Conservation (phyloP, 1,140 invertebrate species). For the Ceratosolen solmsi region DNA sequence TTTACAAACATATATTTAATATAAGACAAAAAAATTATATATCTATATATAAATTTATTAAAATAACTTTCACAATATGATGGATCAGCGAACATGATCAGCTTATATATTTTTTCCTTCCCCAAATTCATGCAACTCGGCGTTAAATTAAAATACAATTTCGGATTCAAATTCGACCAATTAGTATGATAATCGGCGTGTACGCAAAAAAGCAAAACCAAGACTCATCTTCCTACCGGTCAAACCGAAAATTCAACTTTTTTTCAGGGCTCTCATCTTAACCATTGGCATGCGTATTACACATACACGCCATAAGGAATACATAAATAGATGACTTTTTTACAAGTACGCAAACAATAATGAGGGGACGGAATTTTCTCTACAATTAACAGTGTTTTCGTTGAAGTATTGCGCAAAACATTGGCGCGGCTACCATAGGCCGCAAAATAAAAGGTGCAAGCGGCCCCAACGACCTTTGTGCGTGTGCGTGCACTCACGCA, state of each 20-base stretch:
- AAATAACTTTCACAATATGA: background rate
- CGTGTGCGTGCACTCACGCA: background rate
- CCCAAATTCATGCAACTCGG: slow-evolving; percentile 24
- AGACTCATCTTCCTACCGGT: slow-evolving; percentile 25
- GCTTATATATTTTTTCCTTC: background rate
- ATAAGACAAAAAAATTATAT: no score
- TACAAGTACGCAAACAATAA: background rate
- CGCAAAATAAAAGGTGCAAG: background rate
- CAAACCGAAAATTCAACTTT: slow-evolving; percentile 40
- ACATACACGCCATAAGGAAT: slow-evolving; percentile 7
- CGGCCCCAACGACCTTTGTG: background rate
- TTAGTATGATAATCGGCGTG: slow-evolving; percentile 39
- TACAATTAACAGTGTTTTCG: slow-evolving; percentile 33
- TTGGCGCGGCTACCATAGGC: background rate
- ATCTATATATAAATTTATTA: no score
- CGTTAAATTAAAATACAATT: slow-evolving; percentile 40
- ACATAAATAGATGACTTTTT: slow-evolving; percentile 34
- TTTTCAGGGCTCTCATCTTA: background rate
- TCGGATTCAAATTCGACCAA: slow-evolving; percentile 36
- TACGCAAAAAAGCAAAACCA: slow-evolving; percentile 6
- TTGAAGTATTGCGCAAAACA: slow-evolving; percentile 31
- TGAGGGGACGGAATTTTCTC: slow-evolving; percentile 37
- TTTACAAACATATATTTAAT: no score
- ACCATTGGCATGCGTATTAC: slow-evolving; percentile 10
- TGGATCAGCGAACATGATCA: background rate